A percentile compares a stretch with the other conserved stretches of the same genome.
Conservation (phyloP, 2,888 invertebrate genomes). For the Subacronicta megacephala region DNA sequence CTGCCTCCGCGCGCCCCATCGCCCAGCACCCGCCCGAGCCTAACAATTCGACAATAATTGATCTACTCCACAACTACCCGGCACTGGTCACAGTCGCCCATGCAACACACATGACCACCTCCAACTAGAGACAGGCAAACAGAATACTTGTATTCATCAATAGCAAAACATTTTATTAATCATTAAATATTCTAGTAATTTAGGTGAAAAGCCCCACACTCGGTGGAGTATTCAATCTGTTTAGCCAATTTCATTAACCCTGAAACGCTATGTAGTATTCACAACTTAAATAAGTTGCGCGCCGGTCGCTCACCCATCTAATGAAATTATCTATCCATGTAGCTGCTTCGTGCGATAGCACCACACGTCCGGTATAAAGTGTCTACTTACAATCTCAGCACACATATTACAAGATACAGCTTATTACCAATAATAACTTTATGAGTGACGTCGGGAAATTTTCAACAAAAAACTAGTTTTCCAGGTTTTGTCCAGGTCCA, state of each 20-base stretch:
- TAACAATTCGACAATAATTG: slow-evolving; percentile 64
- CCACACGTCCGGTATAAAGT: slow-evolving; percentile 36
- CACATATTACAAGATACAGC: slow-evolving; percentile 20
- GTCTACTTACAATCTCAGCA: slow-evolving; percentile 29
- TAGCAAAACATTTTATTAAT: background rate
- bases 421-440: slow-evolving; percentile 31
- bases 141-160: background rate
- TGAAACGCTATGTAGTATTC: slow-evolving; percentile 39
- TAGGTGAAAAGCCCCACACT: slow-evolving; percentile 13
- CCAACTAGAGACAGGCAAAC: background rate
- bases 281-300: slow-evolving; percentile 34
- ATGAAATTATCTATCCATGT: slow-evolving; percentile 36
- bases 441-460: slow-evolving; percentile 6
- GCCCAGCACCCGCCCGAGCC: slow-evolving; percentile 57
- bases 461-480: background rate
- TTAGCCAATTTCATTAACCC: slow-evolving; percentile 44
- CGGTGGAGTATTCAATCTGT: slow-evolving; percentile 23
- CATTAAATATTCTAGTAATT: slow-evolving; percentile 14
- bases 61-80: slow-evolving; percentile 55
- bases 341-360: slow-evolving; percentile 35
- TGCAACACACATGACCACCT: slow-evolving; percentile 11
- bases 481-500: too few species aligned
- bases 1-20: slow-evolving; percentile 55
- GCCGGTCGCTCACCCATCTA: slow-evolving; percentile 38
- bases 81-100: slow-evolving; percentile 28